Evolutionary conservation across 2,888 invertebrate genomes (phyloP), one percentile per base, ranked within the genome.

Genomic region (Abrostola tripartita): DNA sequence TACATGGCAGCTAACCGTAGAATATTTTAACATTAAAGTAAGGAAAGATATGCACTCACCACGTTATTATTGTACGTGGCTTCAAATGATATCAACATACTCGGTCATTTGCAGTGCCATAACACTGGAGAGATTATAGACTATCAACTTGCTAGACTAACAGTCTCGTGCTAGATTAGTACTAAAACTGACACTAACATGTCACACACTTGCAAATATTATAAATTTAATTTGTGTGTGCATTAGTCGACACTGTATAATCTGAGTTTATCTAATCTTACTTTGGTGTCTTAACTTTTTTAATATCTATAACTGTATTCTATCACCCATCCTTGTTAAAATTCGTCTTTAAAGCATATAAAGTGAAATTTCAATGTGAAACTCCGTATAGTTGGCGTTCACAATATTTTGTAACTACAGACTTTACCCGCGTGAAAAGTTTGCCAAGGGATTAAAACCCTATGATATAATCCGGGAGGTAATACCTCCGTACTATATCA

Each of bases 51-150:
- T 67, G 49, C 12, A 51, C 56, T 64, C 61, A 56, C 41, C 76
- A 71, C 72, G 64, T 67, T 71, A 59, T 71, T 67, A 72, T 70
- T 74, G 60, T 61, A 70, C 57, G 71, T 61, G 62, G 51, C 47
- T 54, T 57, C 65, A 52, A 63, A 53, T 58, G 67, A 61, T 67
- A 71, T 56, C 14, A 47, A 12, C 57, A 44, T n/a, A 58, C 54
- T 62, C 36, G 44, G 49, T 37, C 12, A 69, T 40, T 64, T 65
- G 52, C 75, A 72, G 60, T 65, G 58, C 58, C 54, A 65, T 52
- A 60, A 44, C 38, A 52, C 60, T 54, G 42, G 0, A 5, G 52
- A 42, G 49, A 54, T 50, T 14, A 38, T 35, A 44, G 38, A n/a
- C 41, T 14, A 42, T 11, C 14, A 50, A 11, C 12, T 8, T 12